Percentiles rank a stretch among this genome's conserved stretches.
Evolutionary conservation across 1,140 invertebrate genomes (phyloP).

Genomic region (Ectropis grisescens): DNA sequence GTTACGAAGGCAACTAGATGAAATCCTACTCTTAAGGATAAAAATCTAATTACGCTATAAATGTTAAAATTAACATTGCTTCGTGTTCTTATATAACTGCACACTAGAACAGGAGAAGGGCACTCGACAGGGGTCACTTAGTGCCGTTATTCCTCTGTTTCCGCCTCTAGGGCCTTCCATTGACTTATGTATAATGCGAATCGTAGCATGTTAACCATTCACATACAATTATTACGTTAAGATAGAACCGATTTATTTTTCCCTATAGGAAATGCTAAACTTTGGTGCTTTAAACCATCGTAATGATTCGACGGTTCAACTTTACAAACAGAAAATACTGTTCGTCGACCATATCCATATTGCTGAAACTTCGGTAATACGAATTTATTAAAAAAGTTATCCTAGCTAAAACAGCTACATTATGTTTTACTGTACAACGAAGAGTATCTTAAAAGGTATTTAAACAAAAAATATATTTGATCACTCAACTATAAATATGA

Average conservation of each 20-base stretch:
- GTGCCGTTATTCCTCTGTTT: slow-evolving; percentile 35
- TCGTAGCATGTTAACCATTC: background rate
- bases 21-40: slow-evolving; percentile 68
- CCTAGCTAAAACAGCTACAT: slow-evolving; percentile 65
- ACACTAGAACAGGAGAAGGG: slow-evolving; percentile 12
- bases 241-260: too few species aligned
- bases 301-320: slow-evolving; percentile 32
- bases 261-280: slow-evolving; percentile 45
- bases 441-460: slow-evolving; percentile 46
- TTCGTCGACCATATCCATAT: slow-evolving; percentile 37
- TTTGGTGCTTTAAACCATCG: slow-evolving; percentile 50
- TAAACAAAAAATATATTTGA: slow-evolving; percentile 30
- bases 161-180: background rate
- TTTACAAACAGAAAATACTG: slow-evolving; percentile 40
- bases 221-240: too few species aligned
- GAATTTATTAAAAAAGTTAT: slow-evolving; percentile 64
- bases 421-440: slow-evolving; percentile 63
- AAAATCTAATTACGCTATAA: slow-evolving; percentile 65
- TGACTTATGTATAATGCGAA: slow-evolving; percentile 2
- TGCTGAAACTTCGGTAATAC: slow-evolving; percentile 44
- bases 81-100: slow-evolving; percentile 44
- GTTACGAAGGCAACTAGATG: slow-evolving; percentile 68
- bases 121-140: slow-evolving; percentile 23
- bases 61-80: slow-evolving; percentile 70
- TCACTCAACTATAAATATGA: slow-evolving; percentile 36